Conservation (phyloP, 1,140 invertebrate species). For the Uloborus diversus region DNA sequence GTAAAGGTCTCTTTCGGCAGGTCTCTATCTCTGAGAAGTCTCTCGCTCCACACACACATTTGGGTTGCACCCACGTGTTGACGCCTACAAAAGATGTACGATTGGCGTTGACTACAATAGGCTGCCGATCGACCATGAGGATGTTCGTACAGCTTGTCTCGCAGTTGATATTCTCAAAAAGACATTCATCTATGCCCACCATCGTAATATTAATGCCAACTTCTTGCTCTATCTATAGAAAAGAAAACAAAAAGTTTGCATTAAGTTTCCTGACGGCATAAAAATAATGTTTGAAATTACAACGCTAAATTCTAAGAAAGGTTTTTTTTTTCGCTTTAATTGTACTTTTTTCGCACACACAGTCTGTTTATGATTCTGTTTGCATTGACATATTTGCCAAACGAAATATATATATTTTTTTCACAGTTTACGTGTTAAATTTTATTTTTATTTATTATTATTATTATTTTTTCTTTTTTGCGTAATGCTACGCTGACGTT, state of each 20-base stretch:
- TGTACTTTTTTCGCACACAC: no score
- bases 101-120: conserved; percentile 97
- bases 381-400: no score
- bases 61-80: conserved; percentile 77
- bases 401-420: no score
- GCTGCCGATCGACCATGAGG: conserved; percentile 86
- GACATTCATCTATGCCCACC: conserved; percentile 97
- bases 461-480: no score
- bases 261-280: no score
- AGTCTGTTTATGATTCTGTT: no score
- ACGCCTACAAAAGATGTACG: conserved; percentile 94
- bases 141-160: conserved; percentile 90
- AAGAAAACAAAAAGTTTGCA: not conserved
- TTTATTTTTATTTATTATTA: no score
- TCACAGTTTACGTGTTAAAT: no score
- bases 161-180: conserved; percentile 93
- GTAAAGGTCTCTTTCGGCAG: conserved; percentile 78
- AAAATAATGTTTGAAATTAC: no score
- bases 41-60: conserved; percentile 85
- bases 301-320: no score
- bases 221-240: conserved; percentile 78
- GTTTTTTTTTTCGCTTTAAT: no score
- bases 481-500: no score
- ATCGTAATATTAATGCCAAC: conserved; percentile 96
- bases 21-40: conserved; percentile 90